Conservation (phyloP, 2,113 vertebrate genomes). For the Thamnophis sirtalis region DNA sequence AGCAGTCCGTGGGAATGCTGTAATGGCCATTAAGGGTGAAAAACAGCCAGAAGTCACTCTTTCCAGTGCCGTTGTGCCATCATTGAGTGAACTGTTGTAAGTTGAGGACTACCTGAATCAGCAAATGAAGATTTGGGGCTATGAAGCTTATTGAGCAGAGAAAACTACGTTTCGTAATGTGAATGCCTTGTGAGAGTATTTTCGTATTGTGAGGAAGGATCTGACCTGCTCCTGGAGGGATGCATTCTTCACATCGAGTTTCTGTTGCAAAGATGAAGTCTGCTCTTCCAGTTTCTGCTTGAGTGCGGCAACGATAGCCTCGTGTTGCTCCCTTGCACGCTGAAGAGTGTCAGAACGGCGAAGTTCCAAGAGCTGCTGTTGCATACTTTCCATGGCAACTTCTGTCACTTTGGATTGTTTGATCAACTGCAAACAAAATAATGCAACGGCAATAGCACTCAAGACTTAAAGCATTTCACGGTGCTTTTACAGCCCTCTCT, state of each 20-base stretch:
- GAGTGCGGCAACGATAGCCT: slow-evolving; percentile 72
- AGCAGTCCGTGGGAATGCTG: not conserved
- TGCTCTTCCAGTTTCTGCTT: slow-evolving; percentile 83
- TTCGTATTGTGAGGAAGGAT: not conserved
- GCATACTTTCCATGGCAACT: slow-evolving; percentile 85
- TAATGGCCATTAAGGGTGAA: not conserved
- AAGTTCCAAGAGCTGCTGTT: slow-evolving; percentile 88
- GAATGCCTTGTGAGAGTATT: not conserved
- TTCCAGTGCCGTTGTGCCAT: not conserved
- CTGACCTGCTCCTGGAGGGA: slow-evolving; percentile 83
- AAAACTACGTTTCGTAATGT: not conserved
- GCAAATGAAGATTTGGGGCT: not conserved
- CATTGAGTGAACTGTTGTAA: not conserved
- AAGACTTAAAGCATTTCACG: not conserved
- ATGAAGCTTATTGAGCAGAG: not conserved
- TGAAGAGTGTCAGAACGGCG: slow-evolving; percentile 85
- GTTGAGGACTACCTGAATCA: not conserved
- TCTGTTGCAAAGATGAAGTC: slow-evolving; percentile 75
- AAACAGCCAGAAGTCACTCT: not conserved
- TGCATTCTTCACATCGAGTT: slow-evolving; percentile 71
- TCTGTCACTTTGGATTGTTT: slow-evolving; percentile 84
- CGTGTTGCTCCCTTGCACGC: slow-evolving; percentile 82
- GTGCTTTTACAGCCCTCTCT: not conserved
- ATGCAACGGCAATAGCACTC: not conserved
- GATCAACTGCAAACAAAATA: slow-evolving; percentile 66